Percentiles rank a stretch among this genome's conserved stretches.
phyloP scores from a whole-genome alignment of 2,113 vertebrate genomes.

The Paratilapia polleni region DNA sequence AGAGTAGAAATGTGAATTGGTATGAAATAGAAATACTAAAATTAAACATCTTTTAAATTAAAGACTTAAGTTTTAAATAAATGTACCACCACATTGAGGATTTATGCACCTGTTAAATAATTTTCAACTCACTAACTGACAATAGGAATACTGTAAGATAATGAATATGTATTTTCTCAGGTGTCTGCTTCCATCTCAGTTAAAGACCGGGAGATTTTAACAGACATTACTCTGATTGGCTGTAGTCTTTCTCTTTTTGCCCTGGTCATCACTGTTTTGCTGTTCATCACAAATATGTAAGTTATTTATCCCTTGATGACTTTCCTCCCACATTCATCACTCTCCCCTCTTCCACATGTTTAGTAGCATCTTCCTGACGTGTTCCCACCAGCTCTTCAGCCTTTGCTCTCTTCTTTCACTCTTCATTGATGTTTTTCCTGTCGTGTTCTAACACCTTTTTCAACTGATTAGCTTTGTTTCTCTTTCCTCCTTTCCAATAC shows the following conservation, averaged over 20 bases:
- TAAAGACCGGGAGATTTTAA: neutral
- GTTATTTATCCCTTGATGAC: neutral
- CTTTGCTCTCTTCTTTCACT: neutral
- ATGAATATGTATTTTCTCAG: conserved; percentile 12
- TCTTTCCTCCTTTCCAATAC: neutral
- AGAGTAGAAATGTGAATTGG: no score
- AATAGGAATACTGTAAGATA: no score
- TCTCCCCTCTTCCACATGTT: no score
- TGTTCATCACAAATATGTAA: conserved; percentile 49
- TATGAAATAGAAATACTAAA: no score
- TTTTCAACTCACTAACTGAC: no score
- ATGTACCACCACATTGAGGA: no score
- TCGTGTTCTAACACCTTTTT: neutral
- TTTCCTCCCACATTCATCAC: no score
- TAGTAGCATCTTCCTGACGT: no score
- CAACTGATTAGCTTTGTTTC: neutral
- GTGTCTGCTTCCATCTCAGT: neutral
- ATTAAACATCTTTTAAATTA: no score
- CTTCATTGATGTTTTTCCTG: neutral
- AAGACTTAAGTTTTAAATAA: no score
- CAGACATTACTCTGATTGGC: conserved; percentile 44
- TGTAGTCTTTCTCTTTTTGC: conserved; percentile 51
- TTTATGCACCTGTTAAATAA: no score
- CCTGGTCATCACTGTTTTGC: conserved; percentile 29
- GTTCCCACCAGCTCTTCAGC: neutral